Evolutionary conservation across 2,113 vertebrate genomes (phyloP).

Genomic region (Theropithecus gelada): DNA sequence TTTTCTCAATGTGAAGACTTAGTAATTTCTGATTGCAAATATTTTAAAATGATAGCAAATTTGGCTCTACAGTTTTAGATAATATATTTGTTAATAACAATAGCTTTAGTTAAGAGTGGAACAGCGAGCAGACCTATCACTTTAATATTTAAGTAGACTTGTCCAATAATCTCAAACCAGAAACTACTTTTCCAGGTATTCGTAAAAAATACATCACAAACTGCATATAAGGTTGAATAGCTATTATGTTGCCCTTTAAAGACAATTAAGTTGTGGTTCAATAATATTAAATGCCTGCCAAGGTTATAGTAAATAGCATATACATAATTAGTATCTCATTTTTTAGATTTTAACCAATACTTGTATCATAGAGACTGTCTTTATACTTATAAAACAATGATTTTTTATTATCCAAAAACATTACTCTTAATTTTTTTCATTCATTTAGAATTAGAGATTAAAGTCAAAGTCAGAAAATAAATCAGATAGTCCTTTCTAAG

Average conservation of each 20-base stretch:
- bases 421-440: neutral
- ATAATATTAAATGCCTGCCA: neutral
- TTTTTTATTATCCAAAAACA: neutral
- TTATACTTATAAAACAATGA: neutral
- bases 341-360: neutral
- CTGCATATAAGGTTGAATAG: neutral
- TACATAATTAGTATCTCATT: neutral
- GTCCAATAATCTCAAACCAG: neutral
- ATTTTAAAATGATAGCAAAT: neutral
- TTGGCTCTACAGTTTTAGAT: neutral
- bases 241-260: neutral
- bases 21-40: neutral
- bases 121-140: neutral
- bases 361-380: neutral
- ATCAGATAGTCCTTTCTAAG: neutral
- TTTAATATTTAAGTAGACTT: neutral
- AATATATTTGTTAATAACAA: neutral
- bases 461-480: neutral
- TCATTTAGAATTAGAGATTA: neutral
- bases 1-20: constrained; percentile 2
- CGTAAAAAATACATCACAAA: neutral
- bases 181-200: neutral
- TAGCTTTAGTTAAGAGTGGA: neutral
- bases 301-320: neutral
- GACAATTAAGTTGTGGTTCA: neutral